Evolutionary conservation across 2,797 vertebrate genomes (phyloP), one percentile per base, ranked within the genome.

Genomic region (Darevskia mixta): DNA sequence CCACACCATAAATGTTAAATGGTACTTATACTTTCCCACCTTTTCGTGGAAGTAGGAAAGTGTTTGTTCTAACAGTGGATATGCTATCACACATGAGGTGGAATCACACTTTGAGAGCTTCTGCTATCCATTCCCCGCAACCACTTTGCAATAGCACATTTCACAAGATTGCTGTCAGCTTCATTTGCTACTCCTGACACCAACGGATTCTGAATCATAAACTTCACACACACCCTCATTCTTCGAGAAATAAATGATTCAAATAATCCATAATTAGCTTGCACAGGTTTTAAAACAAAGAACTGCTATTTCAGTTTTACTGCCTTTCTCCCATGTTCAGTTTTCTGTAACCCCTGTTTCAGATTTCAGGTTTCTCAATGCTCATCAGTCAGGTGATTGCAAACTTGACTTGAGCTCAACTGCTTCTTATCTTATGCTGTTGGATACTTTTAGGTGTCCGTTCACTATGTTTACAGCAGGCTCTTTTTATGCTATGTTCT

Each of bases 191-290:
- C 35, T 75, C 32, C 20, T 84, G 77, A 75, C 76, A 84, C 58
- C 32, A 87, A 66, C 41, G 38, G 67, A 75, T 79, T 55, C 85
- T 69, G 76, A 84, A 84, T 84, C 27, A 43, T 86, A 87, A 83
- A 84, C 29, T 83, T 90, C 76, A 66, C 77, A 73, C 58, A 66
- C 67, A 69, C 25, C 38, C 69, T 55, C 11, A 61, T 84, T 72
- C 20, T 73, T 11, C 67, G 86, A 84, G 61, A 84, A 83, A 55
- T 38, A 75, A 80, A 81, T 90, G 69, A 87, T 87, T 87, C 82
- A 84, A 58, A 41, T 58, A n/a, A 84, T 67, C 27, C 82, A n/a
- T 73, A 76, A 84, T 90, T 80, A 90, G 32, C 55, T 67, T 87
- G 18, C 11, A 78, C 17, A 49, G 78, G 49, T 35, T 87, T 85